These are phyloP conservation scores for Anoura caudifer DNA, from an alignment of 2,113 vertebrate species.

Conservation along the genomic window DNA sequence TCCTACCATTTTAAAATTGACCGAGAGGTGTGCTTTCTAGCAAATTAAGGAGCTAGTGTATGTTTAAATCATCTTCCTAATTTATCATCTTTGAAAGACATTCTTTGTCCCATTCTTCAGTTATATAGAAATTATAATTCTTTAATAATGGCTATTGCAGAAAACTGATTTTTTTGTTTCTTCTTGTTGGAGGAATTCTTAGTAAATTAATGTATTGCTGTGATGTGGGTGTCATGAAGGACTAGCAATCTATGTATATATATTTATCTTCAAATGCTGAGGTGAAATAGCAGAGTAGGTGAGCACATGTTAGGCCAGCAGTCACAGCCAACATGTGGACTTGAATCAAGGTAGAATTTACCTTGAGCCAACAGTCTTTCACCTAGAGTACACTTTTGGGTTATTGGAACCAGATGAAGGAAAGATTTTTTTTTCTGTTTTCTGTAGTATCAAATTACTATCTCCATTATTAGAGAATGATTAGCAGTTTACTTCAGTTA, in stretches of 20 bases:
- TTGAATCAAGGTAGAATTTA: neutral
- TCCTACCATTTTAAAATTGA: neutral
- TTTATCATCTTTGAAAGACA: neutral
- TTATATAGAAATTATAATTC: too few species aligned
- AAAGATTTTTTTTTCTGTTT: neutral
- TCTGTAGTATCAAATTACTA: neutral
- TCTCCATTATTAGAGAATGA: neutral
- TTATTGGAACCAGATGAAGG: neutral
- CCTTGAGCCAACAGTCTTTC: neutral
- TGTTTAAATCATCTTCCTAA: neutral
- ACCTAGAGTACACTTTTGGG: neutral
- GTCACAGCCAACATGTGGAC: neutral
- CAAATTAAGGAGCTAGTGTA: neutral
- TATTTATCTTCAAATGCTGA: neutral
- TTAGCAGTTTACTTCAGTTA: constrained; percentile 1
- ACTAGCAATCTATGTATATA: neutral
- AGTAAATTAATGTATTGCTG: neutral
- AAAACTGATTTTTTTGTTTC: neutral
- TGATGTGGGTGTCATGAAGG: neutral
- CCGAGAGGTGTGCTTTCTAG: neutral
- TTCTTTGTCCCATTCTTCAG: neutral
- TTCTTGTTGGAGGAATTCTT: neutral
- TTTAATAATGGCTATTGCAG: neutral
- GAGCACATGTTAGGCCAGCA: neutral
- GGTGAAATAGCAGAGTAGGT: neutral